A percentile compares a stretch with the other conserved stretches of the same genome.
These are phyloP conservation scores for Odontocolon sp. DNA, from an alignment of 2,888 invertebrate genomes.

Conservation along the genomic window DNA sequence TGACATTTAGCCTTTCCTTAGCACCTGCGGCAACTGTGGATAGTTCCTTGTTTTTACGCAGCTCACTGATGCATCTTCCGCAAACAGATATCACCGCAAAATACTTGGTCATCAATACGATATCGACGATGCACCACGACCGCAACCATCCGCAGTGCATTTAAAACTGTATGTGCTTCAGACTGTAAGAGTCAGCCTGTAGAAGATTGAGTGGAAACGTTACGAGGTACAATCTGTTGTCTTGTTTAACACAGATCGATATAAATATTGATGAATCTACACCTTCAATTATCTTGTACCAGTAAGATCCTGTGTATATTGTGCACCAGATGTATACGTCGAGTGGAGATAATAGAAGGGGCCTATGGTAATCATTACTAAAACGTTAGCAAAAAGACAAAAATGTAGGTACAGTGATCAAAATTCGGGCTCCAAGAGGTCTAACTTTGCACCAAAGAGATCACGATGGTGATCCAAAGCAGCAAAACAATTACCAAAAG, in stretches of 20 bases:
- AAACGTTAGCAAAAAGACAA: too few relatives aligned
- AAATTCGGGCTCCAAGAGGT: too few relatives aligned
- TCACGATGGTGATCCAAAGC: too few relatives aligned
- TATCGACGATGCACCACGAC: constrained; percentile 18
- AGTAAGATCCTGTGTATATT: too few relatives aligned
- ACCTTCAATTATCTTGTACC: too few relatives aligned
- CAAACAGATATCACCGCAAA: background rate
- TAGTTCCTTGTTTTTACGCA: background rate
- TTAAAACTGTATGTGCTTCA: constrained; percentile 15
- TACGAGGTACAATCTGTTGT: background rate
- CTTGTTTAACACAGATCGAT: background rate
- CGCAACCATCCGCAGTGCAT: constrained; percentile 7
- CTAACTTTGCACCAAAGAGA: too few relatives aligned
- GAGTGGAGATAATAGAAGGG: too few relatives aligned
- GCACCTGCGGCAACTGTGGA: background rate
- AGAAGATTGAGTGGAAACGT: background rate
- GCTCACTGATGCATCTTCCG: background rate
- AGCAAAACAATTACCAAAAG: too few relatives aligned
- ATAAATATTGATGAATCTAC: too few relatives aligned
- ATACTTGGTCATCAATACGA: constrained; percentile 22
- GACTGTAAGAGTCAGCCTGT: background rate
- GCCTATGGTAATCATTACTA: too few relatives aligned
- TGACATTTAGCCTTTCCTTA: background rate
- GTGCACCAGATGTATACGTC: too few relatives aligned
- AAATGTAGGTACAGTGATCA: too few relatives aligned